phyloP scores from a whole-genome alignment of 2,113 vertebrate species.

The Pteropus alecto region DNA sequence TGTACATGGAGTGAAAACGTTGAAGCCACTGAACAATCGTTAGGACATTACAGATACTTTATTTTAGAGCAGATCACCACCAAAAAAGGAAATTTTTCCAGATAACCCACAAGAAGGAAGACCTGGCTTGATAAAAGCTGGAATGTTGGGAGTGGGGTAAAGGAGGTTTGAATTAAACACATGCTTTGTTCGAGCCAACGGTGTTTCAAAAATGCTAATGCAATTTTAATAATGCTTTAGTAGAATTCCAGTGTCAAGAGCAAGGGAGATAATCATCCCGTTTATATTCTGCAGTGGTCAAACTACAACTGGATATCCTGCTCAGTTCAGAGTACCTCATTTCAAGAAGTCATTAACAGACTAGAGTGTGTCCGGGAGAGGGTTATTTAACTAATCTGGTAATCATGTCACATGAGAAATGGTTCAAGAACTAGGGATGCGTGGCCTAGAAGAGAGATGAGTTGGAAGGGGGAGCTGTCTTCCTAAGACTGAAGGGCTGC shows the following conservation, averaged over 20 bases:
- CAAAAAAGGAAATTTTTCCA: slow-evolving; percentile 19
- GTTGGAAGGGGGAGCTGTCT: background rate
- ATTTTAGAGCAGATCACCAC: background rate
- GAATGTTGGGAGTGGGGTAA: background rate
- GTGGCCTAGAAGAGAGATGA: background rate
- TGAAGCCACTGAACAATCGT: background rate
- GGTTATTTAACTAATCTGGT: background rate
- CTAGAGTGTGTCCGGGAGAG: background rate
- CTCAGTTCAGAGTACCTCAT: background rate
- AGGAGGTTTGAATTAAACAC: background rate
- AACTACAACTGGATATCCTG: background rate
- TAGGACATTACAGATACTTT: background rate
- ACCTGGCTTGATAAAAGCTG: background rate
- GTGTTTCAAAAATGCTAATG: background rate
- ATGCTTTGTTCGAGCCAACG: background rate
- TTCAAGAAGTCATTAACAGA: slow-evolving; percentile 30
- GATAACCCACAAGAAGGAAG: background rate
- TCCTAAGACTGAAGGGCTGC: background rate
- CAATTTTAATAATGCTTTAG: background rate
- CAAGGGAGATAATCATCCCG: background rate
- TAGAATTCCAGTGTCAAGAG: background rate
- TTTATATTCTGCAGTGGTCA: slow-evolving; percentile 43
- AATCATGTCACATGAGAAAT: background rate
- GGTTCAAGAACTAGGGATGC: background rate
- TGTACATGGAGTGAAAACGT: background rate